These are phyloP conservation scores for Yponomeuta sedellus DNA, from an alignment of 2,888 invertebrate species.

Conservation along the genomic window DNA sequence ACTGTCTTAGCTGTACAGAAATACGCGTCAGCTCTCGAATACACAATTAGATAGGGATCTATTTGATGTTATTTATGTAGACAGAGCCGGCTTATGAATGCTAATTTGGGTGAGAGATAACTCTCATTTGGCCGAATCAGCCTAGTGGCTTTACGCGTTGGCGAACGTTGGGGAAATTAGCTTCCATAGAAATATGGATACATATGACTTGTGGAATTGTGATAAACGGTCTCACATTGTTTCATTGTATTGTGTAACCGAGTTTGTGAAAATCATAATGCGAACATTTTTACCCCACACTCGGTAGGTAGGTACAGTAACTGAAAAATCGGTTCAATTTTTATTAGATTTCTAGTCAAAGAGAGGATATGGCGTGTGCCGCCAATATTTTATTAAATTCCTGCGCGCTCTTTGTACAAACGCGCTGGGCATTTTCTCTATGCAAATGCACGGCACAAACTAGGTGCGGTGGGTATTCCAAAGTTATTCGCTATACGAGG, in stretches of 20 bases:
- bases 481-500: neutral
- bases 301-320: neutral
- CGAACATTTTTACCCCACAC: neutral
- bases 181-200: neutral
- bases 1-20: neutral
- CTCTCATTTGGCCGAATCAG: conserved; percentile 56
- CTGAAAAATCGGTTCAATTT: neutral
- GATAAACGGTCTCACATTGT: neutral
- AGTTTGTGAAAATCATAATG: neutral
- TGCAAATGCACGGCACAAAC: conserved; percentile 62
- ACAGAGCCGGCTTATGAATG: conserved; percentile 64
- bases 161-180: conserved; percentile 11
- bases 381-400: conserved; percentile 72
- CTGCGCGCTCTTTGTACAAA: conserved; percentile 36
- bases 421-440: conserved; percentile 43
- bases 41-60: conserved; percentile 39
- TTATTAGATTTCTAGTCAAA: conserved; percentile 9
- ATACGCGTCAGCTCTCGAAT: conserved; percentile 39
- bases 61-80: conserved; percentile 67
- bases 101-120: conserved; percentile 63
- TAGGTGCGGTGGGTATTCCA: conserved; percentile 28
- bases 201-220: neutral
- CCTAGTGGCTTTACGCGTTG: conserved; percentile 15
- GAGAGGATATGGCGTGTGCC: neutral
- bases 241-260: neutral